Base-by-base conservation (phyloP, 2,797 vertebrate genomes). In the Alauda arvensis region DNA sequence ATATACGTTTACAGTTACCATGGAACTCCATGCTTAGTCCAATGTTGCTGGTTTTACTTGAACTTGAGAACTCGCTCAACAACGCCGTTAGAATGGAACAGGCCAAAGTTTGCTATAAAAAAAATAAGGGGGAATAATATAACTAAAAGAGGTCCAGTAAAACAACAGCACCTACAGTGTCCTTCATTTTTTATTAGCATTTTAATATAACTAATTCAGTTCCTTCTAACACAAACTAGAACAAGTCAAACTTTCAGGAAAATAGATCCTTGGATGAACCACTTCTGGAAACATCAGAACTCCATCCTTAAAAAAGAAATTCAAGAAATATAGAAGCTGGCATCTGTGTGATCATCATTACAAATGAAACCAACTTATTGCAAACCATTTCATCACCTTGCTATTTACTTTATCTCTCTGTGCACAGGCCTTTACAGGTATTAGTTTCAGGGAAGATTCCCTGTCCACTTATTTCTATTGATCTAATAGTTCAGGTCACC, bases 21-120 rank as follows among this genome's bases (percentile, higher is more conserved):
- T 99, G 99, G 91, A 99, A 99, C 96, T 99, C 99, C 99, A 99
- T 99, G 95, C 99, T 99, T 93, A 99, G 98, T 91, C 99, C 99
- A 89, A 99, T 99, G 97, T 99, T 99, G 97, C 99, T 99, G 95
- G 99, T 99, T 97, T 99, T 99, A 96, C 97, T 99, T 95, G 99
- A 99, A 97, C 99, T 99, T 96, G 99, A 99, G 96, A 99, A 99
- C 96, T 99, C 99, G 16, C 98, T 99, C 95, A 99, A 97, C 70
- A 99, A 95, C 21, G 99, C 99, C 4, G 98, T 99, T 89, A 99
- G 97, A 96, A 99, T 99, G 96, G 99, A 99, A 97, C 99, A 99
- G 82, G 98, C 99, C 97, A 99, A 96, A 6, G 98, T 99, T 98
- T 99, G 99, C 99, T 99, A 97, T 62, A 93, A 95, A 85, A 78